Evolutionary conservation across 2,797 vertebrate species (phyloP), one percentile per base, ranked within the genome.

Genomic region (Pangasius macronema): DNA sequence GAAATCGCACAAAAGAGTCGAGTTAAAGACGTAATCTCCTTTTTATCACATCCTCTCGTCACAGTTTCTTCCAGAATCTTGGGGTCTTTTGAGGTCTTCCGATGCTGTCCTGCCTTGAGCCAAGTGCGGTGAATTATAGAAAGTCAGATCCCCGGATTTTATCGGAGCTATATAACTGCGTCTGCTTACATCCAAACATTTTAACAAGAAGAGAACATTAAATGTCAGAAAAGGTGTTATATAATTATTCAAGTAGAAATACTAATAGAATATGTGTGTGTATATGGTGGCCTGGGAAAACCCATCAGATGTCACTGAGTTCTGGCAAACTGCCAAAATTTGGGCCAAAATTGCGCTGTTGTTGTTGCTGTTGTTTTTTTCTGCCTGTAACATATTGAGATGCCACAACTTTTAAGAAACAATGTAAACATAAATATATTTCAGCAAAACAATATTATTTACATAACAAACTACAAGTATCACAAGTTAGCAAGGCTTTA

Each of bases 11-110:
- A n/a, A 80, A 27, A 20, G 2, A 57, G 68, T 6, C 53, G 20
- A 36, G 33, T 27, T 27, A 63, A 42, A 61, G 57, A 3, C 0
- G 36, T 6, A 22, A 46, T 49, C n/a, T 30, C 27, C 4, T 30
- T 0, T 30, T 59, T 82, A 18, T 27, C 33, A 67, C 61, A 22
- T 51, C 82, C 63, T 51, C 36, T 27, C 24, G 1, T n/a, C 24
- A 63, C 42, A 22, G 46, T 33, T 51, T 53, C 82, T 68, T 68
- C 61, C 46, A 68, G 61, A 51, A 83, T 16, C 57, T 16, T 46
- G 57, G 33, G 4, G 33, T 81, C 20, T 61, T 59, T 81, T 14
- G 22, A 81, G 55, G 77, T 81, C 77, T 81, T 81, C 77, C 77
- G 55, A 59, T 59, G 77, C 77, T 36, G 20, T 59, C 53, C 77